Percentiles rank a stretch among this genome's conserved stretches.
phyloP scores from a whole-genome alignment of 2,888 invertebrate species.

The Drosophila anomalata region DNA sequence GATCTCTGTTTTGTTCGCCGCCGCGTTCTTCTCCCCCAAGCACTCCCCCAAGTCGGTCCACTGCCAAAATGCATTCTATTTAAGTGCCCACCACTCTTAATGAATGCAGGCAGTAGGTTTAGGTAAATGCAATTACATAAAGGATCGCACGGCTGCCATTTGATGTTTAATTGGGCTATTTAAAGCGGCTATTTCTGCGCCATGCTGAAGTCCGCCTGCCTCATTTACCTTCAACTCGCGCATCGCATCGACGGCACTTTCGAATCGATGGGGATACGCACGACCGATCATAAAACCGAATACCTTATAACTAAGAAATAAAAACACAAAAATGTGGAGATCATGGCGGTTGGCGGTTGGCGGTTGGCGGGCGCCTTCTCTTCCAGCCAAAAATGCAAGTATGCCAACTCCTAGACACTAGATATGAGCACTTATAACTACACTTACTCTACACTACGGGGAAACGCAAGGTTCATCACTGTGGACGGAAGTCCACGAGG shows the following conservation, averaged over 20 bases:
- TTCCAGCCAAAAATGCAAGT: neutral
- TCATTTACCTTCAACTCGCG: conserved; percentile 54
- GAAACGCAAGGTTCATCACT: conserved; percentile 20
- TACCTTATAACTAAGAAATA: neutral
- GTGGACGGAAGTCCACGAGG: no score
- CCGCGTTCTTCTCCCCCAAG: neutral
- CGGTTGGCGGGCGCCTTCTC: no score
- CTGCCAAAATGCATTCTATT: conserved; percentile 79
- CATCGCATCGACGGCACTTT: conserved; percentile 39
- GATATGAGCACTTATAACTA: conserved; percentile 2
- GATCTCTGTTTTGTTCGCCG: conserved; percentile 55
- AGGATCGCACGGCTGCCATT: conserved; percentile 42
- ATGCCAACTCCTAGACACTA: conserved; percentile 49
- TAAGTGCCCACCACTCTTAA: conserved; percentile 59
- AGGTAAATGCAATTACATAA: conserved; percentile 72
- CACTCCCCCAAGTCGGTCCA: conserved; percentile 24
- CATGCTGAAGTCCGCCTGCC: conserved; percentile 33
- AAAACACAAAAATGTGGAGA: neutral
- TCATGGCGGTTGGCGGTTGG: no score
- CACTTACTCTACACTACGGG: neutral
- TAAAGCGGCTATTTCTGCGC: conserved; percentile 48
- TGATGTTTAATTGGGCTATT: conserved; percentile 49
- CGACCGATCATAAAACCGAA: conserved; percentile 1
- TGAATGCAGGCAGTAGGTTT: conserved; percentile 55
- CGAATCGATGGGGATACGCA: conserved; percentile 6